phyloP scores from a whole-genome alignment of 2,888 invertebrate species.

The Epistrophe grossulariae region DNA sequence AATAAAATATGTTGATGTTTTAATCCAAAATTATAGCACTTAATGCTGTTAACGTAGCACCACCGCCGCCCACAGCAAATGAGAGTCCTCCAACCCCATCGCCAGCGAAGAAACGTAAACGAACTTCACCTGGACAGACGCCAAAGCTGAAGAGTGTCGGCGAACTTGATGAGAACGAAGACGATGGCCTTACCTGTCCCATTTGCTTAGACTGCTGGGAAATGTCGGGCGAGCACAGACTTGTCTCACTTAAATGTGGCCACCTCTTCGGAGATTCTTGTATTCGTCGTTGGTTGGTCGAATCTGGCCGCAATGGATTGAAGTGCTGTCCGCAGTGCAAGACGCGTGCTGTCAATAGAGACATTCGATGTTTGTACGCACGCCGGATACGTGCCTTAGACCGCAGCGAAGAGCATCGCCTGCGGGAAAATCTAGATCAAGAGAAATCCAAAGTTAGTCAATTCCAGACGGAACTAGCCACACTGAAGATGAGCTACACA shows the following conservation, averaged over 20 bases:
- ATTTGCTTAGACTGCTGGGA: slow-evolving; percentile 96
- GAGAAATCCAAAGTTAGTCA: slow-evolving; percentile 86
- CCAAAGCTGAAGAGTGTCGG: slow-evolving; percentile 75
- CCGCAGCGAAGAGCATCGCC: slow-evolving; percentile 89
- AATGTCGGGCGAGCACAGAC: slow-evolving; percentile 92
- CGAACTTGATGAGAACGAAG: slow-evolving; percentile 83
- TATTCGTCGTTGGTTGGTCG: slow-evolving; percentile 83
- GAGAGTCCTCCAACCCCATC: slow-evolving; percentile 77
- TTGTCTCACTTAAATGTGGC: slow-evolving; percentile 95
- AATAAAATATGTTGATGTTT: background rate
- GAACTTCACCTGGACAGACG: slow-evolving; percentile 77
- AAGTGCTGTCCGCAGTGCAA: slow-evolving; percentile 95
- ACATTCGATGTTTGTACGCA: slow-evolving; percentile 92
- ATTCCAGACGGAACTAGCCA: slow-evolving; percentile 87
- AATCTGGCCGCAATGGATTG: slow-evolving; percentile 80
- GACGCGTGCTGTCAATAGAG: slow-evolving; percentile 87
- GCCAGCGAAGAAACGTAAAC: slow-evolving; percentile 81
- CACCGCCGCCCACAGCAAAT: slow-evolving; percentile 20
- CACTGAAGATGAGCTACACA: slow-evolving; percentile 79
- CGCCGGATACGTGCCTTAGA: slow-evolving; percentile 90
- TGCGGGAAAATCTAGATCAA: slow-evolving; percentile 87
- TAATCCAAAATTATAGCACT: background rate
- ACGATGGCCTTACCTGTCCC: slow-evolving; percentile 90
- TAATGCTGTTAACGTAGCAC: background rate
- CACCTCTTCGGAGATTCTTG: slow-evolving; percentile 95